A percentile compares a stretch with the other conserved stretches of the same genome.
Conservation (phyloP, 1,140 invertebrate genomes). For the Ditylenchus dipsaci region DNA sequence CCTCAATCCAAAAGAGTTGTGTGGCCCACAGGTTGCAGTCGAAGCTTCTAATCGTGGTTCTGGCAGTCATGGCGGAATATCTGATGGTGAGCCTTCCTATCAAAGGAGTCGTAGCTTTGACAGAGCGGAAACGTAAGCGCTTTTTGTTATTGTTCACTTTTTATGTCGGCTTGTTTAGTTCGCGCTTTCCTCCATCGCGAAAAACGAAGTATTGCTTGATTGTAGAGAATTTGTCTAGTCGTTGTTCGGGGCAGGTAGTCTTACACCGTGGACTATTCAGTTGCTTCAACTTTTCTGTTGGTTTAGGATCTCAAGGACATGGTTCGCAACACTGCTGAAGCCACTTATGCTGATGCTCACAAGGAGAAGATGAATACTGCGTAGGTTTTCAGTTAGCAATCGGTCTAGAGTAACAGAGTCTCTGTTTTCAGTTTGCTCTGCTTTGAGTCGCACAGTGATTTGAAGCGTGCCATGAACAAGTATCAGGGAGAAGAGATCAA, state of each 20-base stretch:
- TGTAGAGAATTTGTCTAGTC: slow-evolving; percentile 92
- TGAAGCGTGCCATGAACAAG: slow-evolving; percentile 92
- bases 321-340: slow-evolving; percentile 90
- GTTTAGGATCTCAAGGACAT: slow-evolving; percentile 93
- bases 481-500: slow-evolving; percentile 91
- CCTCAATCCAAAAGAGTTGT: slow-evolving; percentile 87
- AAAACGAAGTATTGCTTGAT: slow-evolving; percentile 81
- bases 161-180: too few relatives aligned
- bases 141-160: too few relatives aligned
- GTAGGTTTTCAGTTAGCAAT: slow-evolving; percentile 64
- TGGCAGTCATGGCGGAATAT: not conserved
- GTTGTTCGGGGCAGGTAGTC: slow-evolving; percentile 97
- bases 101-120: not conserved
- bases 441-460: slow-evolving; percentile 81
- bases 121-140: not conserved
- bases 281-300: too few relatives aligned
- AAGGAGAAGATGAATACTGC: slow-evolving; percentile 92
- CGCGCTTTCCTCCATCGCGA: too few relatives aligned
- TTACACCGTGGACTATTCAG: too few relatives aligned
- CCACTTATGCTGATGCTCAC: slow-evolving; percentile 98
- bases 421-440: slow-evolving; percentile 74
- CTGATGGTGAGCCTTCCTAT: slow-evolving; percentile 9
- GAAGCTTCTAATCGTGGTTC: slow-evolving; percentile 55
- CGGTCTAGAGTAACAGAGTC: not conserved
- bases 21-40: slow-evolving; percentile 72